These are phyloP conservation scores for Saccostrea glomerata DNA, from an alignment of 1,140 invertebrate genomes.

Conservation along the genomic window DNA sequence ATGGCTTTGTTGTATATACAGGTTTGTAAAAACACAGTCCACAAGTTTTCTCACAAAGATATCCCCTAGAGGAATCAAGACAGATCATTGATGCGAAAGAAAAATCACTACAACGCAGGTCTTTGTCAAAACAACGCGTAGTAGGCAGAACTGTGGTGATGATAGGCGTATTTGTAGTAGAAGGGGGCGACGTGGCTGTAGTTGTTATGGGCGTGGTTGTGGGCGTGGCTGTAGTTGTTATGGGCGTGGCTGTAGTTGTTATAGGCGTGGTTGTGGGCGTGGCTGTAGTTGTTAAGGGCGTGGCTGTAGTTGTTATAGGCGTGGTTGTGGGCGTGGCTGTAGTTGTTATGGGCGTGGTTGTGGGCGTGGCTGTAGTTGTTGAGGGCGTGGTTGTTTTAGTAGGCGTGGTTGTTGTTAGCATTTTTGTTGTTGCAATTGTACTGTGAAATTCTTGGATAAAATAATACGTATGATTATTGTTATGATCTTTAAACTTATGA, in stretches of 20 bases:
- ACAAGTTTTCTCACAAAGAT: not conserved
- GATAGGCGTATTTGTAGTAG: no score
- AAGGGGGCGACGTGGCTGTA: no score
- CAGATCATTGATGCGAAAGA: not conserved
- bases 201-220: not conserved
- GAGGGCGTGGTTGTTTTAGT: no score
- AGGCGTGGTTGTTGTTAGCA: no score
- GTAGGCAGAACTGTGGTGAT: no score
- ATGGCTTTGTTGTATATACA: not conserved
- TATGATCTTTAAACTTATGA: no score
- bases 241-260: not conserved
- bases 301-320: not conserved
- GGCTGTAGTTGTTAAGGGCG: not conserved
- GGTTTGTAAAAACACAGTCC: not conserved
- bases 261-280: not conserved
- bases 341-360: no score
- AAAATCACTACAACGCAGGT: not conserved
- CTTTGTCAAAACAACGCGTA: not conserved
- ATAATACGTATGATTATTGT: no score
- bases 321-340: not conserved
- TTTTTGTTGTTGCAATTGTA: no score
- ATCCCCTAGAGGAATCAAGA: not conserved
- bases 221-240: not conserved
- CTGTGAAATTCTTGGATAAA: no score
- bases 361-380: no score